Evolutionary conservation across 2,113 vertebrate species (phyloP).

Genomic region (Erinaceus europaeus): DNA sequence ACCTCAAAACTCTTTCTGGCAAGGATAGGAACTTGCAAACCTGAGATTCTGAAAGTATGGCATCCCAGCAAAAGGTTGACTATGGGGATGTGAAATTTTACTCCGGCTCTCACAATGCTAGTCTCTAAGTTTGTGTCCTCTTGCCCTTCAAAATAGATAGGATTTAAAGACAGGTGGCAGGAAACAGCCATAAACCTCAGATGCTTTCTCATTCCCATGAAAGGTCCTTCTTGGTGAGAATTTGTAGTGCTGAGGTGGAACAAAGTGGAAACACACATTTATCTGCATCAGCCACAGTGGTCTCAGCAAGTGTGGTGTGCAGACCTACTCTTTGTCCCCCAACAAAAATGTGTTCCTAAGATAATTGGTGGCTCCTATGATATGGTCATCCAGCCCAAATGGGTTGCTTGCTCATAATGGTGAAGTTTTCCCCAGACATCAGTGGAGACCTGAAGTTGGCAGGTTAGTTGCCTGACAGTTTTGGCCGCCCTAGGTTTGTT

Average conservation of each 20-base stretch:
- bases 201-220: neutral
- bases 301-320: neutral
- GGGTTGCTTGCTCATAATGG: neutral
- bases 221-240: neutral
- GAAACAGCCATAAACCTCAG: neutral
- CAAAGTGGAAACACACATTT: neutral
- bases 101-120: neutral
- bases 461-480: slow-evolving; percentile 80
- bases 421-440: neutral
- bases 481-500: slow-evolving; percentile 84
- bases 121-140: neutral
- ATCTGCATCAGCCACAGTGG: rapidly evolving
- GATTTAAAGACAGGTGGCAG: neutral
- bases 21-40: neutral
- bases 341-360: neutral
- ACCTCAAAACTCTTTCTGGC: neutral
- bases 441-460: neutral
- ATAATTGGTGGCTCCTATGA: neutral
- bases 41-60: neutral
- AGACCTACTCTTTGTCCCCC: neutral
- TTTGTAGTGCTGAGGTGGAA: neutral
- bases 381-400: neutral
- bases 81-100: rapidly evolving
- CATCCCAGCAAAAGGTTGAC: neutral
- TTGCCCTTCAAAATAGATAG: neutral